These are phyloP conservation scores for Heteromyza rotundicornis DNA, from an alignment of 2,888 invertebrate genomes.

Conservation along the genomic window DNA sequence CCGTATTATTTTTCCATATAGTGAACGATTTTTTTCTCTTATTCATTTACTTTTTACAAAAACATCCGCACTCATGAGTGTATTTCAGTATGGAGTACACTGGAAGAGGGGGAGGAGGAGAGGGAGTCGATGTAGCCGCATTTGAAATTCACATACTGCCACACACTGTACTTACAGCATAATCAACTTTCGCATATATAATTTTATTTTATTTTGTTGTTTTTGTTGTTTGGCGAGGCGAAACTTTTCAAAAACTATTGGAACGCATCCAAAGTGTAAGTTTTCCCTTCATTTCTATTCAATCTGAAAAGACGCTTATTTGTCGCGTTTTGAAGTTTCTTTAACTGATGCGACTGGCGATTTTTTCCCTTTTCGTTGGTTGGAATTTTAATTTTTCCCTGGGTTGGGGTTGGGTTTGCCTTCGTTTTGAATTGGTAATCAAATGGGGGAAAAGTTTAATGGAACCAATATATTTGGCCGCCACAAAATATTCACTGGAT, in stretches of 20 bases:
- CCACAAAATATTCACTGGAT: background rate
- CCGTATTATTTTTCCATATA: background rate
- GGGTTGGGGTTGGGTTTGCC: background rate
- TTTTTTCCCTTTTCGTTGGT: background rate
- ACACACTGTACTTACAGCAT: background rate
- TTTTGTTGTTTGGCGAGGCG: background rate
- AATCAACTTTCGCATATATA: slow-evolving; percentile 7
- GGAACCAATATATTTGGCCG: slow-evolving; percentile 41
- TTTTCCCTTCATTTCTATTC: slow-evolving; percentile 47
- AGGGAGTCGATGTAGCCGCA: no score
- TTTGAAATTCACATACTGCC: background rate
- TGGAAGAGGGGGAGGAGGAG: background rate
- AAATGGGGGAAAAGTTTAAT: slow-evolving; percentile 43
- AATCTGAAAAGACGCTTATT: slow-evolving; percentile 34
- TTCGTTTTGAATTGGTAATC: slow-evolving; percentile 19
- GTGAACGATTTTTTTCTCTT: background rate
- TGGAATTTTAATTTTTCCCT: background rate
- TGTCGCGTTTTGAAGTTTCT: slow-evolving; percentile 41
- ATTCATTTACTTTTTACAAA: background rate
- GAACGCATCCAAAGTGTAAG: slow-evolving; percentile 50
- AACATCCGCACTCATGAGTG: slow-evolving; percentile 1
- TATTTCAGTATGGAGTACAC: background rate
- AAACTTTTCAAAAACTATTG: slow-evolving; percentile 35
- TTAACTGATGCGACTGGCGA: slow-evolving; percentile 16
- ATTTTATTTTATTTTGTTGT: background rate